phyloP scores from a whole-genome alignment of 2,888 invertebrate genomes.

The Pristionchus japonicus region DNA sequence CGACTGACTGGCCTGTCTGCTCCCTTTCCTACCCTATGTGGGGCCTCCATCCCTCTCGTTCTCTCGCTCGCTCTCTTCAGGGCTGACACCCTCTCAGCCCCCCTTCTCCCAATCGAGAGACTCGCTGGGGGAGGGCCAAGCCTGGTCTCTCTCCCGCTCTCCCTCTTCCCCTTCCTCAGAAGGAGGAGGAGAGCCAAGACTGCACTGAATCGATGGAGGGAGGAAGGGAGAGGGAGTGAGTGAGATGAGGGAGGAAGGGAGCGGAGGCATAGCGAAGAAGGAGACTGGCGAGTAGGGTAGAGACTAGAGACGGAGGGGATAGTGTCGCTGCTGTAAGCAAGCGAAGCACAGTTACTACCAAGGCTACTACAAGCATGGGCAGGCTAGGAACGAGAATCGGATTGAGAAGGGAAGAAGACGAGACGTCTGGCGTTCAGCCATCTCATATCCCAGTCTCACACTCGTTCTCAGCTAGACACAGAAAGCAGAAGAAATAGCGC shows the following conservation, averaged over 20 bases:
- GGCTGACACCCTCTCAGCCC: background rate
- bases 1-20: background rate
- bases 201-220: background rate
- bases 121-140: background rate
- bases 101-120: constrained; percentile 12
- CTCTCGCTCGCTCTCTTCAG: background rate
- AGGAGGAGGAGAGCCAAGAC: constrained; percentile 3
- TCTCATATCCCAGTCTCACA: background rate
- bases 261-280: background rate
- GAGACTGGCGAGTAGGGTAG: background rate
- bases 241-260: background rate
- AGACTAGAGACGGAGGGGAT: background rate
- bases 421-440: background rate
- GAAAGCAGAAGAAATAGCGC: background rate
- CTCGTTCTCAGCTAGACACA: background rate
- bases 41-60: background rate
- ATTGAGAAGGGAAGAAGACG: background rate
- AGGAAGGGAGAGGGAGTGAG: background rate
- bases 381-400: background rate
- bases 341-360: background rate
- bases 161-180: background rate
- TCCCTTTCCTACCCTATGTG: no score
- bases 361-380: background rate
- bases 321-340: background rate
- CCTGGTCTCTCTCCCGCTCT: background rate